These are phyloP conservation scores for Strigamia crassipes DNA, from an alignment of 2,888 invertebrate species.

Conservation along the genomic window DNA sequence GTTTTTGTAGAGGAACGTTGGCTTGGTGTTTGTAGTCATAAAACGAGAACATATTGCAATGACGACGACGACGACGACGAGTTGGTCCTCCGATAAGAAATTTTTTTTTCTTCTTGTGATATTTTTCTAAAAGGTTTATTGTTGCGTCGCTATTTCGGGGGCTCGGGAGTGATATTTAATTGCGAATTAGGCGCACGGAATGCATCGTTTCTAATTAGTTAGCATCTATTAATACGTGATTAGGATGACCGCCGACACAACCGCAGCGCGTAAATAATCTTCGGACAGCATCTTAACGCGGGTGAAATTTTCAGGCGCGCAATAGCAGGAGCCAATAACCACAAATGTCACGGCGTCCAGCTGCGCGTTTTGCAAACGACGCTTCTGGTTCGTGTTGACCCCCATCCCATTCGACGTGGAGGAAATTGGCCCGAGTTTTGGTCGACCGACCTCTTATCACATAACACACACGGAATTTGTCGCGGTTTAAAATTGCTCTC, in stretches of 20 bases:
- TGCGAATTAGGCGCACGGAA: not conserved
- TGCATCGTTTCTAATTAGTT: conserved; percentile 35
- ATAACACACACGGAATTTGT: conserved; percentile 19
- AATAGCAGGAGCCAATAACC: conserved; percentile 19
- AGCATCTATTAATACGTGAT: conserved; percentile 42
- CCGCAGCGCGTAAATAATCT: conserved; percentile 42
- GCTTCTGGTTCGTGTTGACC: conserved; percentile 18
- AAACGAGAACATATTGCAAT: conserved; percentile 18
- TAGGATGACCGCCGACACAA: conserved; percentile 36
- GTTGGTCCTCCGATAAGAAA: not conserved
- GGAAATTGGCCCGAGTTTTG: conserved; percentile 23
- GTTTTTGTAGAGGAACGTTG: not conserved
- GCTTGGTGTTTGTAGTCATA: conserved; percentile 18
- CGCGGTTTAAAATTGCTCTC: conserved; percentile 23
- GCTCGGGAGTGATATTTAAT: not conserved
- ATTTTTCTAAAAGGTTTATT: not conserved
- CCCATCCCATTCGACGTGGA: conserved; percentile 10
- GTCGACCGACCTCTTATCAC: conserved; percentile 30
- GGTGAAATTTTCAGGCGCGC: not conserved
- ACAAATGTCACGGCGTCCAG: conserved; percentile 33
- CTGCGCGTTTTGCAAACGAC: conserved; percentile 22
- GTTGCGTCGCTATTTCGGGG: no score
- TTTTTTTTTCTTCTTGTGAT: not conserved
- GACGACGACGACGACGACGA: conserved; percentile 14
- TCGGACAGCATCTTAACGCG: conserved; percentile 5